Evolutionary conservation across 2,797 vertebrate species (phyloP).

Genomic region (Sciurus carolinensis): DNA sequence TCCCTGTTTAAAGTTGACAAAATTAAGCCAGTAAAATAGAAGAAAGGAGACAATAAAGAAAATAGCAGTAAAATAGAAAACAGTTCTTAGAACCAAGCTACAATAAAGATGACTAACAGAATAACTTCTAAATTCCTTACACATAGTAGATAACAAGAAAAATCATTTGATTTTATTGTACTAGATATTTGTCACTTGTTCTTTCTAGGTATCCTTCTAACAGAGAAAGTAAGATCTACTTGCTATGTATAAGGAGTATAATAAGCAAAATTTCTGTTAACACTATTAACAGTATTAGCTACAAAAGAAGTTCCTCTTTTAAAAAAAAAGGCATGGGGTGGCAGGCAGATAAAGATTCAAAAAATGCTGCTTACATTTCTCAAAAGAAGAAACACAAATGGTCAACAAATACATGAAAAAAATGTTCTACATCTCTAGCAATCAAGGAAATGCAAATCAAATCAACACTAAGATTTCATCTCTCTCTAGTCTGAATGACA

Average conservation of each 20-base stretch:
- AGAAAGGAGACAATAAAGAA: neutral
- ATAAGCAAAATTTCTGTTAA: neutral
- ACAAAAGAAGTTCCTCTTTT: conserved; percentile 4
- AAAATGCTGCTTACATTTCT: neutral
- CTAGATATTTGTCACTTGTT: conserved; percentile 1
- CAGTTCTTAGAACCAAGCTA: neutral
- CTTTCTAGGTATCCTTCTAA: neutral
- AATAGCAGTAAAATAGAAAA: conserved; percentile 21
- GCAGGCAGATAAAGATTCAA: neutral
- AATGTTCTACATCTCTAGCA: too few relatives aligned
- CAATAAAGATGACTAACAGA: neutral
- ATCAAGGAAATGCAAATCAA: too few relatives aligned
- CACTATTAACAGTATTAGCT: neutral
- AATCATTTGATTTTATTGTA: neutral
- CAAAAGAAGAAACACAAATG: too few relatives aligned
- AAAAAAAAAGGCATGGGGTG: neutral
- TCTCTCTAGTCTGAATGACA: too few relatives aligned
- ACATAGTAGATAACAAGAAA: neutral
- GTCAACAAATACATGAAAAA: too few relatives aligned
- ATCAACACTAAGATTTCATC: too few relatives aligned
- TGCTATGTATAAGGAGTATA: neutral
- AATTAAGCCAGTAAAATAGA: neutral
- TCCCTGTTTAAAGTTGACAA: neutral
- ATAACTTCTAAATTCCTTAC: neutral
- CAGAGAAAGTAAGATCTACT: neutral